Evolutionary conservation across 1,140 invertebrate genomes (phyloP), one percentile per base, ranked within the genome.

Genomic region (Penaeus japonicus): DNA sequence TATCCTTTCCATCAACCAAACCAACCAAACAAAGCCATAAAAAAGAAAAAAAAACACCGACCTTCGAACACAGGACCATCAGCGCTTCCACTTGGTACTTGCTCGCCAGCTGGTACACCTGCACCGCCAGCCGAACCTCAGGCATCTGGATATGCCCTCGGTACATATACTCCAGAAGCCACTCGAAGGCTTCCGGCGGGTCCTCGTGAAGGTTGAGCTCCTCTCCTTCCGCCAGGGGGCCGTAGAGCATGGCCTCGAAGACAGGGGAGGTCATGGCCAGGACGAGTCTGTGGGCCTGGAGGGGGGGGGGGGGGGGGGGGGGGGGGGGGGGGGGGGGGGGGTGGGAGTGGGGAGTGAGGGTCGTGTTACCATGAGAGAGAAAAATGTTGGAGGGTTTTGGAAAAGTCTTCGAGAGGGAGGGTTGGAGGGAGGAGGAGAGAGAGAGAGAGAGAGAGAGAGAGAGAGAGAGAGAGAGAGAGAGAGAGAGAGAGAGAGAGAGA

Each of bases 131-230:
- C n/a, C 73, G 59, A 0, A 84, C 81, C 35, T 65, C 57, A 2
- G 81, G 53, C 55, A 84, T 32, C 35, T 84, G 62, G n/a, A 20
- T 84, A 55, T 65, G 73, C 30, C 81, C 81, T 27, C 62, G 47
- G 81, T 84, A 84, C 81, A 84, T 84, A 55, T 84, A 65, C 32
- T 59, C 81, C 20, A 84, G 81, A 15, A 84, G 57, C 81, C 81
- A 84, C 81, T 84, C 73, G 81, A 84, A 84, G 30, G 81, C 81
- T 5, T 39, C 22, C 15, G 55, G 81, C 20, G 24, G 22, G 24
- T 59, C 81, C 4, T 47, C 55, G 22, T 84, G 59, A 20, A 84
- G 81, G 59, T 62, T 47, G 5, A 84, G 81, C 57, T 84, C 81
- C 17, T 59, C 32, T 5, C 53, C 55, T n/a, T 59, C n/a, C 17